These are phyloP conservation scores for Thunnus thynnus DNA, from an alignment of 2,113 vertebrate species.

Conservation along the genomic window DNA sequence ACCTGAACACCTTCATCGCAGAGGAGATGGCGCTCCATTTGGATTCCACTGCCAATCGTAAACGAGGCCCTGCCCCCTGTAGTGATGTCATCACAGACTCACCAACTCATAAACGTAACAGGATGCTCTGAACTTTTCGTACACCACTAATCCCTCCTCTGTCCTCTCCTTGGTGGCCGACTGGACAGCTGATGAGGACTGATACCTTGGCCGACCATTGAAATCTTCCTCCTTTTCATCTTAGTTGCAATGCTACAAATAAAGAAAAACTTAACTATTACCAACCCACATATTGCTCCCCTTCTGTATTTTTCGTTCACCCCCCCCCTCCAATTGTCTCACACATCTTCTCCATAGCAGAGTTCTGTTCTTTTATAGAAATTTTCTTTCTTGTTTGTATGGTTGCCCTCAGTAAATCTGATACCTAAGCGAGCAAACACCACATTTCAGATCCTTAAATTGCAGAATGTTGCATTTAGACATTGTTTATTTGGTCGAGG, in stretches of 20 bases:
- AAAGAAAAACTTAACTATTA: slow-evolving; percentile 70
- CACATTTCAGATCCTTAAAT: slow-evolving; percentile 43
- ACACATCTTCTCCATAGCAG: slow-evolving; percentile 70
- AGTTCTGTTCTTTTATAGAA: slow-evolving; percentile 11
- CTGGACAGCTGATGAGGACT: slow-evolving; percentile 74
- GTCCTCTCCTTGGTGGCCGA: slow-evolving; percentile 63
- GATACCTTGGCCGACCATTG: slow-evolving; percentile 71
- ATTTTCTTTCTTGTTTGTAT: slow-evolving; percentile 22
- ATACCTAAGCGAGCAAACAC: slow-evolving; percentile 34
- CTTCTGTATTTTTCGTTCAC: slow-evolving; percentile 28
- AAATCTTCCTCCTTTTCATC: slow-evolving; percentile 69
- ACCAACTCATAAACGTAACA: slow-evolving; percentile 99
- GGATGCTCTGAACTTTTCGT: slow-evolving; percentile 95
- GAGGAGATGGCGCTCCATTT: slow-evolving; percentile 99
- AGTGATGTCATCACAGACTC: slow-evolving; percentile 99
- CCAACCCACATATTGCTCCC: slow-evolving; percentile 90
- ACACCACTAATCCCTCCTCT: slow-evolving; percentile 61
- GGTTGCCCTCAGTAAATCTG: slow-evolving; percentile 22
- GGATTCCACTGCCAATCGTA: slow-evolving; percentile 96
- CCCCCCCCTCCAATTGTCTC: slow-evolving; percentile 1
- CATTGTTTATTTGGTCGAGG: slow-evolving; percentile 39
- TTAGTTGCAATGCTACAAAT: slow-evolving; percentile 89
- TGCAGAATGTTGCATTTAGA: slow-evolving; percentile 49
- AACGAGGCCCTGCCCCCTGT: slow-evolving; percentile 98
- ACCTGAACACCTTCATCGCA: slow-evolving; percentile 99